A percentile compares a stretch with the other conserved stretches of the same genome.
phyloP scores from a whole-genome alignment of 2,113 vertebrate species.

The Halichoerus grypus region DNA sequence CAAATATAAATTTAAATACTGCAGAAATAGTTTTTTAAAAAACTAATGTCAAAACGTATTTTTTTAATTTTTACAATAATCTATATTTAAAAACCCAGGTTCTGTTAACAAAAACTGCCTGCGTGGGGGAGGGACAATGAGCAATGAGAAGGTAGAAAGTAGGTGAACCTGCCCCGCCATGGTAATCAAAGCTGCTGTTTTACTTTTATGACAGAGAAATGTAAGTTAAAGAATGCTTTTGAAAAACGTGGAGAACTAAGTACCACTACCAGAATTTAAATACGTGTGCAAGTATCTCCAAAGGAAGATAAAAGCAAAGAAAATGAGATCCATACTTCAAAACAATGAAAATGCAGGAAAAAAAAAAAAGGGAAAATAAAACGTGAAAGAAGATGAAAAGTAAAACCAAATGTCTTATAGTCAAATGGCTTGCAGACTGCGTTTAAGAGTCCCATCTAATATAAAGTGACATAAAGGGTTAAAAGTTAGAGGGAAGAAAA shows the following conservation, averaged over 20 bases:
- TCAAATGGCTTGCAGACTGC: background rate
- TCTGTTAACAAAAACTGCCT: background rate
- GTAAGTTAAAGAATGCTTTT: background rate
- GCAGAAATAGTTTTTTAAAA: background rate
- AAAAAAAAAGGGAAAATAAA: background rate
- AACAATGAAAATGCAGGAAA: constrained; percentile 58
- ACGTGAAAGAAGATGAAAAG: constrained; percentile 54
- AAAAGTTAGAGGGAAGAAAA: constrained; percentile 28
- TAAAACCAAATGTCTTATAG: background rate
- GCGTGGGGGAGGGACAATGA: background rate
- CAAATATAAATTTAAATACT: background rate
- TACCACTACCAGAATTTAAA: background rate
- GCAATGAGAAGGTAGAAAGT: background rate
- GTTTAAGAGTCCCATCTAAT: background rate
- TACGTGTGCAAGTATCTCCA: background rate
- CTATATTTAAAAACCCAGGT: background rate
- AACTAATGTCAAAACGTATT: background rate
- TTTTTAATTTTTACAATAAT: background rate
- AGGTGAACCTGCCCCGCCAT: background rate
- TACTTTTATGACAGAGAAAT: background rate
- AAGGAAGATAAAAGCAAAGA: constrained; percentile 65
- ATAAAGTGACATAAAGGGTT: background rate
- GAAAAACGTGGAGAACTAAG: constrained; percentile 8
- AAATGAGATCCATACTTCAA: constrained; percentile 67
- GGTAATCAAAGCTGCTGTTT: background rate